These are phyloP conservation scores for Serrognathus titanus DNA, from an alignment of 2,888 invertebrate genomes.

Conservation along the genomic window DNA sequence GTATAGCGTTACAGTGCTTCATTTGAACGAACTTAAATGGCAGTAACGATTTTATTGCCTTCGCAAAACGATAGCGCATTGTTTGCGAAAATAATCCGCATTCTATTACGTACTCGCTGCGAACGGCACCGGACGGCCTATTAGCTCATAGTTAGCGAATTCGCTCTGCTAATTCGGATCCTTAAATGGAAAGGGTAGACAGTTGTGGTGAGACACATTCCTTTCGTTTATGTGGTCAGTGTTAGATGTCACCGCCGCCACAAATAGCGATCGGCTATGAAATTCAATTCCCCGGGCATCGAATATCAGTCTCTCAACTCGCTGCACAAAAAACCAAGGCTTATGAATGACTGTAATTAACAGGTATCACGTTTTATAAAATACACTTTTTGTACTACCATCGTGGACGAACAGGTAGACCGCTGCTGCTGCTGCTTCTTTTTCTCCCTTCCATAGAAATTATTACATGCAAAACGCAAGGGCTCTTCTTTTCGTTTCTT, in stretches of 20 bases:
- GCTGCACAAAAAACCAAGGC: constrained; percentile 17
- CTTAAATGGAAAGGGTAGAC: constrained; percentile 18
- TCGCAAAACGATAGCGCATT: constrained; percentile 8
- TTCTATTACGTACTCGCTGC: constrained; percentile 16
- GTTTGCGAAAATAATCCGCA: constrained; percentile 17
- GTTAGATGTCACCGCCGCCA: constrained; percentile 39
- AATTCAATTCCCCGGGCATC: constrained; percentile 34
- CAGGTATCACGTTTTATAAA: constrained; percentile 20
- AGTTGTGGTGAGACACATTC: constrained; percentile 36
- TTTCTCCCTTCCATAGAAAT: no score
- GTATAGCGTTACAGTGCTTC: constrained; percentile 13
- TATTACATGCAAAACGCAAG: no score
- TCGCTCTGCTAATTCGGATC: constrained; percentile 18
- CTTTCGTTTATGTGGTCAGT: constrained; percentile 38
- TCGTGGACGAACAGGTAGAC: background rate
- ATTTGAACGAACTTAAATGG: constrained; percentile 16
- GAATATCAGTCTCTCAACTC: constrained; percentile 28
- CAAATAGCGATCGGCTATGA: constrained; percentile 34
- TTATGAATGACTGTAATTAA: constrained; percentile 22
- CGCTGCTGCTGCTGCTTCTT: background rate
- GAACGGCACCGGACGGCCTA: constrained; percentile 16
- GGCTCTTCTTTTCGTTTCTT: no score
- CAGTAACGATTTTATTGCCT: constrained; percentile 19
- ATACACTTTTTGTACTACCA: constrained; percentile 13
- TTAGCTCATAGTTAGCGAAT: constrained; percentile 19